Base-by-base conservation (phyloP, 2,113 vertebrate genomes). In the Caracal caracal region DNA sequence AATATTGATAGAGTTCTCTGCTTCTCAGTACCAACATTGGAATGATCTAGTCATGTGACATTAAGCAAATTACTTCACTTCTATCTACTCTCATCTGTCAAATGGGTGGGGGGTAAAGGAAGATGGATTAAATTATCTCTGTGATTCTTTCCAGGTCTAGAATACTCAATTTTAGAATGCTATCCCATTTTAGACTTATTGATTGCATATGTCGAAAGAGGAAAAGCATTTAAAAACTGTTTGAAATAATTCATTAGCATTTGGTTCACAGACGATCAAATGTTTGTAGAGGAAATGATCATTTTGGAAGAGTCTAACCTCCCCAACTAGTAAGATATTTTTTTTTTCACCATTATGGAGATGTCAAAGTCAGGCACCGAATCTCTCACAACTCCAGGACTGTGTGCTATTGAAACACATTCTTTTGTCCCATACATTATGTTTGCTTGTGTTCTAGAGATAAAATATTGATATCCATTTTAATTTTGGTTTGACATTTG, bases 401-500 rank as follows among this genome's bases (percentile, higher is more conserved):
- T 68, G 6, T 61, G 13, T 88, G 49, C 49, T 78, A 26, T 37
- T 84, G 26, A 76, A 35, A 47, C 11, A 10, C 10, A 61, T 88
- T 84, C 28, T 61, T 87, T 47, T 51, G n/a, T 30, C 1, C 10
- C 66, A 65, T 78, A 85, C 56, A 84, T 66, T 71, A 16, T 15
- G 47, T 88, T 43, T 93, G 40, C 35, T 90, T 94, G 51, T 78
- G 19, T 71, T 95, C 37, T 63, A 90, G 28, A 94, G 35, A 96
- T 65, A 93, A 96, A 92, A 85, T 84, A 85, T 47, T 81, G 84
- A 63, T 66, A 80, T n/a, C 43, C 30, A 90, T 56, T 83, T 83
- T 79, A 89, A 95, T 87, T 95, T 96, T 81, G 28, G 11, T 71
- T 95, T 90, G 53, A 84, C 28, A 73, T 92, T 96, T 94, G 70